Base-by-base conservation (phyloP, 1,140 invertebrate genomes). In the Anastatus disparis region DNA sequence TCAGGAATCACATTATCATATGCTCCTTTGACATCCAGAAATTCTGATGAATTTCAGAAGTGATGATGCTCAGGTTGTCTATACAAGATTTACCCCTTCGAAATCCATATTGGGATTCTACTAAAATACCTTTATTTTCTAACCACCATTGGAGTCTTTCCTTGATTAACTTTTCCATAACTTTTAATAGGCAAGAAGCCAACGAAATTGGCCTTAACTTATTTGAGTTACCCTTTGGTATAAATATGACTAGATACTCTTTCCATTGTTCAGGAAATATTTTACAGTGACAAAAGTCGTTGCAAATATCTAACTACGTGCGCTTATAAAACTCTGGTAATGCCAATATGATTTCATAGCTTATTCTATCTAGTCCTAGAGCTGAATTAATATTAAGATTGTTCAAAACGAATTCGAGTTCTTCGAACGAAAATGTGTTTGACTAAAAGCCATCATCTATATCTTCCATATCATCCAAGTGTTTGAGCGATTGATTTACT, bases 81-180 rank as follows among this genome's bases (percentile, higher is more conserved):
- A 68, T 10, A 52, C 70, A 75, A 2, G 46, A 72, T 70, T 62
- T 74, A n/a, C 58, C 35, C 8, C 74, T 76, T 13, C 73, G 13
- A 42, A 77, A 79, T 24, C 74, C 76, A 17, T 26, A 71, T 70
- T 77, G 76, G 3, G 58, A 72, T 0, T 44, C 38, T 1, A 70
- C 59, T 6, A 77, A 44, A 6, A 63, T 48, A n/a, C 53, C 42
- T 12, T 76, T 58, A 8, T 22, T 64, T 38, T 76, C 75, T 12
- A 72, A 15, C 62, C 46, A 77, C 64, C 63, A 79, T 17, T 44
- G 42, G 0, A 77, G 8, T 52, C 72, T 62, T 20, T 48, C 72
- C 20, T 77, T 73, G 2, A 79, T 65, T 2, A 76, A 72, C 70
- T 71, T 76, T 61, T 76, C 75, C 15, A 76, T 62, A 3, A 75